A percentile compares a stretch with the other conserved stretches of the same genome.
These are phyloP conservation scores for Planiliza haematocheilus DNA, from an alignment of 2,113 vertebrate genomes.

Conservation along the genomic window DNA sequence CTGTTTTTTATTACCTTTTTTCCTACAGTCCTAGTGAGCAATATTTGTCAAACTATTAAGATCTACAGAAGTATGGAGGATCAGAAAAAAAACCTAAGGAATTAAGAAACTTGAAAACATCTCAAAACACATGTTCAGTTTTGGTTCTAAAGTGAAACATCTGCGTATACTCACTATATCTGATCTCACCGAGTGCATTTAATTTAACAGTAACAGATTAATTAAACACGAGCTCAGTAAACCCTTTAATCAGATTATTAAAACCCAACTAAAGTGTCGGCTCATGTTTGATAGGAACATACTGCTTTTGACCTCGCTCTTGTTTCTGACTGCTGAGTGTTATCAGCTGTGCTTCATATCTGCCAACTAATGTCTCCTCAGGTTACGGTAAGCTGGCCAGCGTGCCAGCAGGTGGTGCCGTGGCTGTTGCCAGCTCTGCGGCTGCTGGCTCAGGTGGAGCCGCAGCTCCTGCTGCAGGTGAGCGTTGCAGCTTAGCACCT, in stretches of 20 bases:
- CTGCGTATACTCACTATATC: too few species aligned
- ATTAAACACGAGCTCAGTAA: too few species aligned
- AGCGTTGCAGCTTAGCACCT: constrained; percentile 53
- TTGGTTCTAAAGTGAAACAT: too few species aligned
- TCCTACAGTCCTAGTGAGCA: too few species aligned
- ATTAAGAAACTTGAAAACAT: too few species aligned
- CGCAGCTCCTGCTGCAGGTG: constrained; percentile 87
- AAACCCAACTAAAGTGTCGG: background rate
- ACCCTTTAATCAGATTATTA: background rate
- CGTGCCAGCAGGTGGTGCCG: constrained; percentile 90
- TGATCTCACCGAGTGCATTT: too few species aligned
- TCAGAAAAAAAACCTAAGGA: too few species aligned
- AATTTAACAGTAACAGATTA: too few species aligned
- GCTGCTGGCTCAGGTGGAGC: constrained; percentile 75
- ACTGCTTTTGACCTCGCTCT: constrained; percentile 23
- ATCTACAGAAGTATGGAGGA: too few species aligned
- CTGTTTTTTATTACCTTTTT: too few species aligned
- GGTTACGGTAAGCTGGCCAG: constrained; percentile 94
- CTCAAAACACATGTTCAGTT: too few species aligned
- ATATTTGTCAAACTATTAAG: too few species aligned
- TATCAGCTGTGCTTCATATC: constrained; percentile 33
- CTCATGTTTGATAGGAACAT: background rate
- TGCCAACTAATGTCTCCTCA: constrained; percentile 68
- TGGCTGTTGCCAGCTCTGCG: constrained; percentile 85
- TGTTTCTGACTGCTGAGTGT: constrained; percentile 25